Conservation (phyloP, 2,888 invertebrate species). For the Eretmocerus hayati region DNA sequence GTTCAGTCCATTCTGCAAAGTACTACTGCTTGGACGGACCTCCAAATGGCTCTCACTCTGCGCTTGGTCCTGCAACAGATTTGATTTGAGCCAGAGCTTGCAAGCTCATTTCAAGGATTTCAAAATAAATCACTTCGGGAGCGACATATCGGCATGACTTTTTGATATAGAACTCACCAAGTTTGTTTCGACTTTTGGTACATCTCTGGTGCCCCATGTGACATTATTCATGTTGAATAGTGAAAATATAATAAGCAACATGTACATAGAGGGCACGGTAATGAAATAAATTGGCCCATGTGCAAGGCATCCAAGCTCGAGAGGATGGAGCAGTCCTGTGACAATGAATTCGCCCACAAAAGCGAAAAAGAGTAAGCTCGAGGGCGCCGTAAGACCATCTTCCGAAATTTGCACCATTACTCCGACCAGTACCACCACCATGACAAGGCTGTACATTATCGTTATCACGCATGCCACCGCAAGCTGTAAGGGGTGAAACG, state of each 20-base stretch:
- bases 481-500: slow-evolving; percentile 58
- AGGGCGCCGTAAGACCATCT: slow-evolving; percentile 75
- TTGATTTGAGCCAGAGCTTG: not conserved
- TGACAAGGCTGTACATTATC: slow-evolving; percentile 71
- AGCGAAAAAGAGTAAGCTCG: slow-evolving; percentile 75
- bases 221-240: slow-evolving; percentile 90
- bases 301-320: slow-evolving; percentile 68
- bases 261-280: slow-evolving; percentile 91
- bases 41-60: too few relatives aligned
- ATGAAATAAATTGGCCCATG: slow-evolving; percentile 77
- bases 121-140: too few relatives aligned
- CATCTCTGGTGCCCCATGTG: slow-evolving; percentile 89
- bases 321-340: slow-evolving; percentile 66
- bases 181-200: not conserved
- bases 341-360: slow-evolving; percentile 57
- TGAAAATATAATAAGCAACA: slow-evolving; percentile 85
- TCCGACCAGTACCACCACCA: slow-evolving; percentile 81
- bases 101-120: not conserved
- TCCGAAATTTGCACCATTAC: slow-evolving; percentile 70
- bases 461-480: slow-evolving; percentile 69
- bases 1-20: too few relatives aligned
- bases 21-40: too few relatives aligned
- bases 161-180: not conserved
- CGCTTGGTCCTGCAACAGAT: not conserved
- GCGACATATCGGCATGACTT: too few relatives aligned